Percentiles rank a stretch among this genome's conserved stretches.
These are phyloP conservation scores for Tamandua tetradactyla DNA, from an alignment of 2,797 vertebrate species.

Conservation along the genomic window DNA sequence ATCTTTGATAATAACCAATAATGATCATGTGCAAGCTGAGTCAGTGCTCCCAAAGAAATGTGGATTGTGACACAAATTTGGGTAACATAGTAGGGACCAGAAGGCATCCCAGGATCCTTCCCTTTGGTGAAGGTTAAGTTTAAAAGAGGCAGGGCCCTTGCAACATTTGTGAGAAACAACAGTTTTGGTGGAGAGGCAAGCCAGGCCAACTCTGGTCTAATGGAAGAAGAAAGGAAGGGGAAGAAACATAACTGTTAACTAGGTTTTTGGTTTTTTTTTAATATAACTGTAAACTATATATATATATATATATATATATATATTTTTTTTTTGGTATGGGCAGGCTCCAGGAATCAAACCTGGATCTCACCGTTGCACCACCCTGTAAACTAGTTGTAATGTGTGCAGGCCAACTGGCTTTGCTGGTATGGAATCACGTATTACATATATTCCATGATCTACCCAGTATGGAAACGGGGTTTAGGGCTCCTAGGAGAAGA, in stretches of 20 bases:
- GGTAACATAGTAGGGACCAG: background rate
- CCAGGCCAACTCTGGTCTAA: background rate
- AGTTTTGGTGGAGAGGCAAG: background rate
- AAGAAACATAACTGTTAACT: constrained; percentile 64
- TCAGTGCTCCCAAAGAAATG: background rate
- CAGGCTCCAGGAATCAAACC: too few relatives aligned
- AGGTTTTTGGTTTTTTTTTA: too few relatives aligned
- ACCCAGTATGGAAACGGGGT: constrained; percentile 71
- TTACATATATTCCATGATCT: constrained; percentile 74
- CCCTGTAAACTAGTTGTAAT: too few relatives aligned
- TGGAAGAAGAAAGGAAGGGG: background rate
- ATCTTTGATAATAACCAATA: background rate
- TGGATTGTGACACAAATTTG: background rate
- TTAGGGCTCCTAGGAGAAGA: constrained; percentile 81
- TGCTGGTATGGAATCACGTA: constrained; percentile 65
- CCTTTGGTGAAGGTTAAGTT: background rate
- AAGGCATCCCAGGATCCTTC: background rate
- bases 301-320: too few relatives aligned
- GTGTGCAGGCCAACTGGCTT: constrained; percentile 70
- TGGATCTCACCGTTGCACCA: too few relatives aligned
- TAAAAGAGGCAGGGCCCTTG: background rate
- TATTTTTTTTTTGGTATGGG: too few relatives aligned
- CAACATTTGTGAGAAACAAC: background rate
- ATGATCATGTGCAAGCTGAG: background rate
- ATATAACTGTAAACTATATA: too few relatives aligned